A percentile compares a stretch with the other conserved stretches of the same genome.
Conservation (phyloP, 1,140 invertebrate genomes). For the Onthophagus taurus region DNA sequence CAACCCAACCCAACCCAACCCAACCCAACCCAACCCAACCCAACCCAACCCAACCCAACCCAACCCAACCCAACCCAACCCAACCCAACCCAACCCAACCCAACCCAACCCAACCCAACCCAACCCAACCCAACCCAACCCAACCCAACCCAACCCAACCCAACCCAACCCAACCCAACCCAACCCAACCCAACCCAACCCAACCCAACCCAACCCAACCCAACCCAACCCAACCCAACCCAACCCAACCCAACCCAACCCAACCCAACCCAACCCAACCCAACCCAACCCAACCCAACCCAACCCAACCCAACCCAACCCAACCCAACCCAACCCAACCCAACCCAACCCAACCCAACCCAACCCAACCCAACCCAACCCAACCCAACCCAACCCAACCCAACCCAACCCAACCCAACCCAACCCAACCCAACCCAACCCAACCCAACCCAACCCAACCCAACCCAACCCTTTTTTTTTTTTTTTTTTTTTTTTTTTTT, state of each 20-base stretch:
- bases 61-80: constrained; percentile 15
- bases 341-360: constrained; percentile 1
- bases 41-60: constrained; percentile 9
- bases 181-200: constrained; percentile 17
- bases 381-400: constrained; percentile 9
- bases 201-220: constrained; percentile 21
- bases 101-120: constrained; percentile 14
- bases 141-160: constrained; percentile 17
- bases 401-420: constrained; percentile 8
- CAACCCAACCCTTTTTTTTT: too few relatives aligned
- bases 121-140: constrained; percentile 21
- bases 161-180: constrained; percentile 14
- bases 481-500: too few relatives aligned
- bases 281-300: constrained; percentile 1
- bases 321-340: constrained; percentile 1
- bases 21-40: too few relatives aligned
- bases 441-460: too few relatives aligned
- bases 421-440: constrained; percentile 9
- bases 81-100: neutral
- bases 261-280: constrained; percentile 1
- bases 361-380: constrained; percentile 4
- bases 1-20: constrained; percentile 19
- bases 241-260: constrained; percentile 23
- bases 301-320: constrained; percentile 1
- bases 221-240: constrained; percentile 23